Percentiles rank a stretch among this genome's conserved stretches.
phyloP scores from a whole-genome alignment of 1,140 invertebrate genomes.

The Pseudomyrmex dendroicus region DNA sequence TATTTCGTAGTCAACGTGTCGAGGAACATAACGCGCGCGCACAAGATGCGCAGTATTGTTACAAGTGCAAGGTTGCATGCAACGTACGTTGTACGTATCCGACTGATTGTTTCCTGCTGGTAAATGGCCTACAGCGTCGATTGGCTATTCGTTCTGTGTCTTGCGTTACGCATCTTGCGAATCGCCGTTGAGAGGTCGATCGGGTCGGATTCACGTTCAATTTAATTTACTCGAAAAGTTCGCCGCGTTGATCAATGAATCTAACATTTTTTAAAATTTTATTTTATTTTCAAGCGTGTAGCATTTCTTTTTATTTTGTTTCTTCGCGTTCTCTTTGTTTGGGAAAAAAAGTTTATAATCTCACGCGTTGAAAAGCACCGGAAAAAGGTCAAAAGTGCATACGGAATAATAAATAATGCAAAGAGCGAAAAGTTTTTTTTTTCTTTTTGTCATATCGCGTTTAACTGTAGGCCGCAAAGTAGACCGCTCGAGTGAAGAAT shows the following conservation, averaged over 20 bases:
- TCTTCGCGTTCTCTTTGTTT: not conserved
- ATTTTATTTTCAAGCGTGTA: not conserved
- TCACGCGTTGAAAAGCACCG: too few relatives aligned
- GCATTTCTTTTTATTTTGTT: not conserved
- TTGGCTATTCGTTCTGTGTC: conserved; percentile 40
- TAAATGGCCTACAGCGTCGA: conserved; percentile 57
- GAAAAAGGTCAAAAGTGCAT: too few relatives aligned
- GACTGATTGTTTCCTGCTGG: conserved; percentile 65
- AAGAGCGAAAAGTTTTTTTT: too few relatives aligned
- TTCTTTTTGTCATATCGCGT: not conserved
- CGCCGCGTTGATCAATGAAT: not conserved
- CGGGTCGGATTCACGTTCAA: not conserved
- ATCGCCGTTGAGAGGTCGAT: not conserved
- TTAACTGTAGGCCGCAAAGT: not conserved
- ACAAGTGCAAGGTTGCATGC: conserved; percentile 70
- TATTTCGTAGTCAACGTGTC: not conserved
- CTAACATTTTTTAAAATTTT: not conserved
- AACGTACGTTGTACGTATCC: conserved; percentile 60
- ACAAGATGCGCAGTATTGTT: conserved; percentile 60
- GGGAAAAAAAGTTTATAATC: too few relatives aligned
- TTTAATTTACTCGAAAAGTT: not conserved
- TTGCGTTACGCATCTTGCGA: not conserved
- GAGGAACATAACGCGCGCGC: not conserved
- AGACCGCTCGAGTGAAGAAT: not conserved
- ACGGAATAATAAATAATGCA: too few relatives aligned